Base-by-base conservation (phyloP, 2,888 invertebrate species). In the Hydrotaea cyrtoneurina region DNA sequence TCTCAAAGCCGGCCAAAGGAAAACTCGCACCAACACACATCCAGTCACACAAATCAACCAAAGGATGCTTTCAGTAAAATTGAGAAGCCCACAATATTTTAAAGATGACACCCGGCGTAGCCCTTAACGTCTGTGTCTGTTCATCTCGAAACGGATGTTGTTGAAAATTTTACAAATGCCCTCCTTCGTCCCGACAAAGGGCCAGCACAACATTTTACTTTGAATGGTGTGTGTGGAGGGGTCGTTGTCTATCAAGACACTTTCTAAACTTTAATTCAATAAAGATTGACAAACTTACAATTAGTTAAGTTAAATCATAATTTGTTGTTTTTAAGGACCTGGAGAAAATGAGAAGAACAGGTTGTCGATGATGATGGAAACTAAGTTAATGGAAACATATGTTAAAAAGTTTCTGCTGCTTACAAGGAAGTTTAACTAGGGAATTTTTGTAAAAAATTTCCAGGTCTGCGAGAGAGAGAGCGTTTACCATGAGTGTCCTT, bases 241-340 rank as follows among this genome's bases (percentile, higher is more conserved):
- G 23, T n/a, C 2, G 21, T 2, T 39, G 39, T 43, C 36, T 19
- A 43, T 39, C 39, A 66, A 19, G 66, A 10, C 43, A 13, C 36
- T 66, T 17, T 39, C 39, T 17, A 66, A 66, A 66, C 19, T 43
- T 66, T 66, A 39, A 43, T 66, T 66, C 36, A 66, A 66, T 66
- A 66, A 43, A 66, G 43, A 66, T 66, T 66, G 66, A 66, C 36
- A 66, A 66, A 66, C 66, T 66, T 43, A 66, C 66, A 66, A 66
- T 66, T 66, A 66, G 66, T 66, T 43, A 66, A 43, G 21, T 66
- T 39, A 19, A 66, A 43, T 21, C 43, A 66, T 66, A 66, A 66
- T 21, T 43, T 66, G 11, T 59, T 59, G 59, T 59, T 59, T 19
- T 26, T 13, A 23, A 4, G n/a, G 50, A 50, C 13, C 15, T n/a